A percentile compares a stretch with the other conserved stretches of the same genome.
phyloP scores from a whole-genome alignment of 2,797 vertebrate species.

The Cyclopterus lumpus region DNA sequence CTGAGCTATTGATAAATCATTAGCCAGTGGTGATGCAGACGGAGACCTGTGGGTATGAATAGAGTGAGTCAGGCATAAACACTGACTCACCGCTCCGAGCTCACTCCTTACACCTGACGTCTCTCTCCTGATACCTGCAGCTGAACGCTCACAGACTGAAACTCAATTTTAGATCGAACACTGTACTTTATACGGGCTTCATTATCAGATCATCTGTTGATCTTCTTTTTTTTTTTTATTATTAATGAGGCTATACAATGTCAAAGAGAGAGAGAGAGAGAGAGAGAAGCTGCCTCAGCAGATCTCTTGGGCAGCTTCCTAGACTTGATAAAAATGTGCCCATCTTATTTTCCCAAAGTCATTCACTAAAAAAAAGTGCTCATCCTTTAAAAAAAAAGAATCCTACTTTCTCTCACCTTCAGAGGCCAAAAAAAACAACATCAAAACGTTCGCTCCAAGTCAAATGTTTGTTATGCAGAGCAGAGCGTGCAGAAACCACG shows the following conservation, averaged over 20 bases:
- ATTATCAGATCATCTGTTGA: not conserved
- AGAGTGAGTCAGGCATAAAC: conserved; percentile 54
- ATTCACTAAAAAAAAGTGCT: not conserved
- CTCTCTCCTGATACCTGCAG: conserved; percentile 3
- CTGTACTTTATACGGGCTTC: not conserved
- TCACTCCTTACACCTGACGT: not conserved
- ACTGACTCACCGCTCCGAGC: conserved; percentile 48
- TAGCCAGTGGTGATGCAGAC: conserved; percentile 35
- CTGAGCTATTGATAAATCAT: conserved; percentile 47
- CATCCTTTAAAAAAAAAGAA: conserved; percentile 2
- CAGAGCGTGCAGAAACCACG: not conserved
- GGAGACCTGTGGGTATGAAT: conserved; percentile 40
- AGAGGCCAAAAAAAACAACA: conserved; percentile 20
- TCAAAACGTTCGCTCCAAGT: conserved; percentile 28
- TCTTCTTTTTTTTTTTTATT: not conserved
- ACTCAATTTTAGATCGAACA: not conserved
- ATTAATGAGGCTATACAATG: not conserved
- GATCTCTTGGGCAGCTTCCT: conserved; percentile 32
- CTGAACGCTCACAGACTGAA: conserved; percentile 10
- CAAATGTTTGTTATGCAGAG: not conserved
- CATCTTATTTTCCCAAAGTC: conserved; percentile 39
- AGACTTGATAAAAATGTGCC: conserved; percentile 34
- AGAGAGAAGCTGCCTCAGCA: conserved; percentile 26
- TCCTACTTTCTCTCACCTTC: conserved; percentile 19
- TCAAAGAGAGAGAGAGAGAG: not conserved